Evolutionary conservation across 2,797 vertebrate species (phyloP).

Genomic region (Melanotaenia boesemani): DNA sequence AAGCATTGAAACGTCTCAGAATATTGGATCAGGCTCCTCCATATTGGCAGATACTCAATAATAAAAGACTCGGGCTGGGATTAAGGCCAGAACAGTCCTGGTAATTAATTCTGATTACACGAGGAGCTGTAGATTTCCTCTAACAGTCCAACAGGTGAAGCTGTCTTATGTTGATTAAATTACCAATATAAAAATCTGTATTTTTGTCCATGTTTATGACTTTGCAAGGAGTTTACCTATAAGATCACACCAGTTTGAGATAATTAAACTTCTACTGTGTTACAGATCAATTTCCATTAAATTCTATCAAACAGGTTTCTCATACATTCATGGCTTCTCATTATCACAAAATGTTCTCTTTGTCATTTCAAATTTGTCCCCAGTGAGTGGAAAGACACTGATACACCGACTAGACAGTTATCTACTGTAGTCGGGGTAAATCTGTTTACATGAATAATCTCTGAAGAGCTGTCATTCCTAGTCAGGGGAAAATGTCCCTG

Average conservation of each 20-base stretch:
- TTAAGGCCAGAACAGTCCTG: not conserved
- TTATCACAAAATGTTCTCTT: not conserved
- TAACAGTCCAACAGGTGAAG: not conserved
- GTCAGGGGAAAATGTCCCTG: constrained; percentile 19
- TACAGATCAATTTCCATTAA: too few relatives aligned
- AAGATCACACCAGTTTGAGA: not conserved
- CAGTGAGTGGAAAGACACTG: constrained; percentile 21
- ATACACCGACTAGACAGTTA: constrained; percentile 12
- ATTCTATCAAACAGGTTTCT: not conserved
- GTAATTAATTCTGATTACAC: not conserved
- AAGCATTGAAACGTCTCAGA: not conserved
- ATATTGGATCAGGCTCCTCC: not conserved
- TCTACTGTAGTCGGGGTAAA: constrained; percentile 48
- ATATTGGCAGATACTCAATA: not conserved
- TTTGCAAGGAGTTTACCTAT: not conserved
- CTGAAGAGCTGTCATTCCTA: constrained; percentile 37
- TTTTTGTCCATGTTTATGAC: too few relatives aligned
- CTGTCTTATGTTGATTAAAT: not conserved
- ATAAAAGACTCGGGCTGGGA: not conserved
- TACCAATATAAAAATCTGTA: too few relatives aligned
- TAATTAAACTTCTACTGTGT: too few relatives aligned
- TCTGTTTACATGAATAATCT: constrained; percentile 64
- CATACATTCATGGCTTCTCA: not conserved
- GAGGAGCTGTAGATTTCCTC: not conserved
- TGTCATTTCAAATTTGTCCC: constrained; percentile 6